These are phyloP conservation scores for Propsilocerus akamusi DNA, from an alignment of 1,140 invertebrate genomes.

Conservation along the genomic window DNA sequence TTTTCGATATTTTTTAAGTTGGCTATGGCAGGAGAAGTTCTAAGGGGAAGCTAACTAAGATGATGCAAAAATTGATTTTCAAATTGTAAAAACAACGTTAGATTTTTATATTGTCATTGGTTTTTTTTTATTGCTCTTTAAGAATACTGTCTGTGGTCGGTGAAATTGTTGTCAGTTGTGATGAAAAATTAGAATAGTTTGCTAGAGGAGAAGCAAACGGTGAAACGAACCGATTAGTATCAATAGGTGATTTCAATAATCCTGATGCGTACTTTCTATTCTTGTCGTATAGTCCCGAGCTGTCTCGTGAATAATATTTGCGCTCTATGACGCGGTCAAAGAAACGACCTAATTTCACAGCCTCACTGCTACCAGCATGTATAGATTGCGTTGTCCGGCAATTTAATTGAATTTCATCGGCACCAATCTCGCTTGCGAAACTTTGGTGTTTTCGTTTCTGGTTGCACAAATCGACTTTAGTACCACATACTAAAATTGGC, in stretches of 20 bases:
- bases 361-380: slow-evolving; percentile 78
- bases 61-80: too few species aligned
- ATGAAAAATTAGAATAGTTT: not conserved
- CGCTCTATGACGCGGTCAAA: slow-evolving; percentile 82
- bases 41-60: too few species aligned
- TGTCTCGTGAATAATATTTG: slow-evolving; percentile 35
- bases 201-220: not conserved
- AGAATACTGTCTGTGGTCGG: too few species aligned
- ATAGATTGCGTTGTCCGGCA: slow-evolving; percentile 62
- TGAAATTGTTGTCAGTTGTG: too few species aligned
- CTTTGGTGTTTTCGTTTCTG: slow-evolving; percentile 31
- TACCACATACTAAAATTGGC: slow-evolving; percentile 84
- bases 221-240: not conserved
- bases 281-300: slow-evolving; percentile 29
- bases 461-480: slow-evolving; percentile 71
- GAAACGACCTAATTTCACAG: slow-evolving; percentile 81
- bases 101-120: too few species aligned
- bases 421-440: slow-evolving; percentile 76
- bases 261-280: slow-evolving; percentile 17
- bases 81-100: too few species aligned
- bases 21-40: too few species aligned
- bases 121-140: too few species aligned
- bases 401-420: slow-evolving; percentile 83
- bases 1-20: too few species aligned
- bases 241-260: not conserved